Evolutionary conservation across 2,888 invertebrate species (phyloP), one percentile per base, ranked within the genome.

Genomic region (Apotomis turbidana): DNA sequence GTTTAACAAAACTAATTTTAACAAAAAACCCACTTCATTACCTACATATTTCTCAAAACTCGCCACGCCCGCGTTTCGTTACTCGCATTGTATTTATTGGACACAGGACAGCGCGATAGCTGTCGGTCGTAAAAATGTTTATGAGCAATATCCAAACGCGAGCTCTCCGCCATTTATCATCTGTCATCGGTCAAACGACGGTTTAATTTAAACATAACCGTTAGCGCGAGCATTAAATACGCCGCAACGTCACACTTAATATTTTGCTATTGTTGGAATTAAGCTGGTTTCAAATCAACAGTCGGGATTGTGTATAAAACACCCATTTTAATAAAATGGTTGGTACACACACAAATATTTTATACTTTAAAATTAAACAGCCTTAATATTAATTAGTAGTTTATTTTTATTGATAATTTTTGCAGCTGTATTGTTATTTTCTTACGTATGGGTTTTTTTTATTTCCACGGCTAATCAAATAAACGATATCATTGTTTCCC

Each of bases 141-240:
- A 71, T 52, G 71, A 71, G 67, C 57, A 68, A 68, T 68, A 61
- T 61, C 55, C 41, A 41, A 41, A 71, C 66, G 49, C 57, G 51
- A 46, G 41, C 54, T 41, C 59, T 8, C 49, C 57, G 62, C 15
- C 55, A 41, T 70, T 58, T 60, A 60, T 64, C 71, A 67, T 67
- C 67, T 68, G 67, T 68, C 57, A 62, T 68, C 13, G 61, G 61
- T 55, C 68, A 71, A 61, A 62, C 67, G 51, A 58, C 15, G 44
- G 61, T 71, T 71, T 57, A 71, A 71, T 71, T 52, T 67, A 51
- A 71, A 71, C 44, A 57, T 61, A 68, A 62, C 67, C 71, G 55
- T 61, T 67, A 67, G 61, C 59, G 59, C 36, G 15, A 4, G 46
- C 59, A 13, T 61, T 41, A 57, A 41, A 61, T 60, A 64, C 44